Evolutionary conservation across 1,140 invertebrate genomes (phyloP).

Genomic region (Drosophila lini): DNA sequence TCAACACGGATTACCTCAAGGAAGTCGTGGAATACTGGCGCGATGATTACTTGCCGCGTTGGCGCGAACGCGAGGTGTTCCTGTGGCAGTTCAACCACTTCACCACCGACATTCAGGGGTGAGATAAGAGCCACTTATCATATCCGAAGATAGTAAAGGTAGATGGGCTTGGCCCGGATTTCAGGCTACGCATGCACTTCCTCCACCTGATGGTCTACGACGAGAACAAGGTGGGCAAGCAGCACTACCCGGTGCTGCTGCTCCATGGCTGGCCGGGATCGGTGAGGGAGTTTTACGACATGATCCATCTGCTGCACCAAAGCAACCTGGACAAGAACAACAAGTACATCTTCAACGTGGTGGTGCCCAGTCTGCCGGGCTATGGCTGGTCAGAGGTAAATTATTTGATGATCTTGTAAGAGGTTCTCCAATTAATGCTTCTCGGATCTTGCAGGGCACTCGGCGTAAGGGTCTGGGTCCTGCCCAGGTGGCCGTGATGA

Average conservation of each 20-base stretch:
- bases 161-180: slow-evolving; percentile 23
- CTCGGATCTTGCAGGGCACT: slow-evolving; percentile 82
- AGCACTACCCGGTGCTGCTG: slow-evolving; percentile 88
- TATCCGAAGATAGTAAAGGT: slow-evolving; percentile 38
- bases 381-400: slow-evolving; percentile 88
- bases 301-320: slow-evolving; percentile 89
- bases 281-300: slow-evolving; percentile 92
- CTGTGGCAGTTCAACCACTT: slow-evolving; percentile 91
- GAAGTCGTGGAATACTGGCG: slow-evolving; percentile 89
- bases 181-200: slow-evolving; percentile 90
- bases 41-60: slow-evolving; percentile 89
- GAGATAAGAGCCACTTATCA: slow-evolving; percentile 59
- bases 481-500: slow-evolving; percentile 88
- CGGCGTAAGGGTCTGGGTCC: slow-evolving; percentile 87
- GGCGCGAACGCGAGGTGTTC: slow-evolving; percentile 88
- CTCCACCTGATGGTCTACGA: slow-evolving; percentile 87
- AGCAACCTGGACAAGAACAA: slow-evolving; percentile 84
- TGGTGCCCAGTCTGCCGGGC: slow-evolving; percentile 92
- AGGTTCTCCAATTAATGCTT: not conserved
- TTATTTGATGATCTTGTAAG: no score
- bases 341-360: slow-evolving; percentile 91
- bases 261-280: slow-evolving; percentile 97
- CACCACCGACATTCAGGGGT: slow-evolving; percentile 89
- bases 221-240: slow-evolving; percentile 71
- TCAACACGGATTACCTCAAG: slow-evolving; percentile 89